phyloP scores from a whole-genome alignment of 2,113 vertebrate genomes.

The Cavia porcellus region DNA sequence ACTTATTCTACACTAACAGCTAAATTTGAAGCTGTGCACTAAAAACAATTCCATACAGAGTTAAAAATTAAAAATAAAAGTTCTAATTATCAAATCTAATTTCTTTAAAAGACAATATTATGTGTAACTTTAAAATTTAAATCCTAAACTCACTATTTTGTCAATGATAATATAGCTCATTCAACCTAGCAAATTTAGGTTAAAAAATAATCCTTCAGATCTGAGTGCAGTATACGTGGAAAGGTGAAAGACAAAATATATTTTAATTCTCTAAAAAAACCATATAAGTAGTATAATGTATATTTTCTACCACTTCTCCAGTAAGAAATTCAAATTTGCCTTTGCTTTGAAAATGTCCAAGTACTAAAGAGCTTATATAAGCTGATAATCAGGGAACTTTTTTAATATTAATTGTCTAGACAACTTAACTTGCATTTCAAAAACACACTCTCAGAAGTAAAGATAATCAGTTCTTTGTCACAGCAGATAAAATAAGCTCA shows the following conservation, averaged over 20 bases:
- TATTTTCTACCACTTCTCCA: neutral
- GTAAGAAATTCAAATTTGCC: conserved; percentile 31
- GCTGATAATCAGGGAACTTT: conserved; percentile 54
- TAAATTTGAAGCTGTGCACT: neutral
- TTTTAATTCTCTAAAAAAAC: neutral
- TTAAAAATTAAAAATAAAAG: conserved; percentile 57
- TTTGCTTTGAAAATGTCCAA: neutral
- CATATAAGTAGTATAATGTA: neutral
- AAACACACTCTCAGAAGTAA: conserved; percentile 68
- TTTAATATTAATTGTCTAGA: conserved; percentile 72
- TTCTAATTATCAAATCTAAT: neutral
- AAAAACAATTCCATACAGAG: neutral
- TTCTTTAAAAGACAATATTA: neutral
- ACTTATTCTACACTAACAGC: neutral
- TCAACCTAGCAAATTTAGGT: neutral
- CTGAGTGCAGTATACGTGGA: conserved; percentile 9
- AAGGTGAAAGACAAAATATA: neutral
- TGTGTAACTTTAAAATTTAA: neutral
- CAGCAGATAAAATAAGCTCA: conserved; percentile 73
- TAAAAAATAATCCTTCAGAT: neutral
- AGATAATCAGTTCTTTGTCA: conserved; percentile 80
- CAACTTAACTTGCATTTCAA: conserved; percentile 78
- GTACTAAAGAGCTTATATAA: conserved; percentile 46
- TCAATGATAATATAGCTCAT: neutral
- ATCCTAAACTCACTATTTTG: neutral